Evolutionary conservation across 2,888 invertebrate species (phyloP).

Genomic region (Ornithoptera priamus): DNA sequence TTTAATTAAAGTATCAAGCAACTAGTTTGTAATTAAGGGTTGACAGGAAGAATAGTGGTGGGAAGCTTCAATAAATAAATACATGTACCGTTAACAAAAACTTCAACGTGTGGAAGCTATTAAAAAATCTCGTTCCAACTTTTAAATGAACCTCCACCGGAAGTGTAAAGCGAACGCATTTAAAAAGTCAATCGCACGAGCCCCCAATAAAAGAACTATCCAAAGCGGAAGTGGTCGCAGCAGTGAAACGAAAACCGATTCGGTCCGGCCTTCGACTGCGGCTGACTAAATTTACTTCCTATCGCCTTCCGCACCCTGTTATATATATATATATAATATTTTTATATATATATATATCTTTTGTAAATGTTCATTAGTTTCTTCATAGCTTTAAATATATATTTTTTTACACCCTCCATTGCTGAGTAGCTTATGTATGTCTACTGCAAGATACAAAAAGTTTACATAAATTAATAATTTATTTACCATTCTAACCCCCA

Average conservation of each 20-base stretch:
- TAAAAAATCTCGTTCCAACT: too few species aligned
- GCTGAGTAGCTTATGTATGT: not conserved
- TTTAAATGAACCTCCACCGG: not conserved
- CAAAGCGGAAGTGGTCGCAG: not conserved
- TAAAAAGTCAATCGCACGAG: not conserved
- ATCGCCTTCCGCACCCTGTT: not conserved
- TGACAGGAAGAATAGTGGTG: too few species aligned
- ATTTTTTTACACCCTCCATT: not conserved
- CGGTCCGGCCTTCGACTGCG: not conserved
- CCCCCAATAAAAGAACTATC: not conserved
- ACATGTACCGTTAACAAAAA: too few species aligned
- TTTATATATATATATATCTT: not conserved
- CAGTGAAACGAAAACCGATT: not conserved
- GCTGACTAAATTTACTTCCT: not conserved
- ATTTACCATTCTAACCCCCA: not conserved
- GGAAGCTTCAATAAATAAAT: too few species aligned
- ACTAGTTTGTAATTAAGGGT: too few species aligned
- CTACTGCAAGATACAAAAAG: not conserved
- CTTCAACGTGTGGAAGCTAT: too few species aligned
- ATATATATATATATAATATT: not conserved
- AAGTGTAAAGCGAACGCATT: not conserved
- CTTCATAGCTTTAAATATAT: not conserved
- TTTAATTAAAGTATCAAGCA: too few species aligned
- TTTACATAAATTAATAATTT: not conserved
- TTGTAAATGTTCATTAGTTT: not conserved